A percentile compares a stretch with the other conserved stretches of the same genome.
phyloP scores from a whole-genome alignment of 2,888 invertebrate genomes.

The Nemapogon koenigi region DNA sequence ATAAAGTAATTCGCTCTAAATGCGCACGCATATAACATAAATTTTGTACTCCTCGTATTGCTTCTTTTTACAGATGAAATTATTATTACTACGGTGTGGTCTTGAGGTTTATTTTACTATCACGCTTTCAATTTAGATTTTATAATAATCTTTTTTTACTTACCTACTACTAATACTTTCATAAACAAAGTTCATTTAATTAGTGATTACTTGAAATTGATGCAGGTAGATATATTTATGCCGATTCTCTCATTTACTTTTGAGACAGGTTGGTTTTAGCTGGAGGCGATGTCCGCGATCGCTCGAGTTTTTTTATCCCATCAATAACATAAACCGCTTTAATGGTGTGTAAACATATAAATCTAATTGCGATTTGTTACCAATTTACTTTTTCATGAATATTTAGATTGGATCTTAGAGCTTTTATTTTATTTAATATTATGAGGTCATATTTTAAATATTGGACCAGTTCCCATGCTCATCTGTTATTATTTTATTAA shows the following conservation, averaged over 20 bases:
- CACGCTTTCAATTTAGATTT: too few relatives aligned
- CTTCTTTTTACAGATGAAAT: slow-evolving; percentile 56
- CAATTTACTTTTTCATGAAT: slow-evolving; percentile 34
- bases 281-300: slow-evolving; percentile 16
- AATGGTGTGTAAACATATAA: slow-evolving; percentile 41
- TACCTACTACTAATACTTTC: too few relatives aligned
- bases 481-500: too few relatives aligned
- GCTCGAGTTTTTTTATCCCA: slow-evolving; percentile 26
- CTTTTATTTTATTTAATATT: background rate
- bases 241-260: background rate
- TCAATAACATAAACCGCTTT: slow-evolving; percentile 18
- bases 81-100: slow-evolving; percentile 27
- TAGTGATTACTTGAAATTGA: too few relatives aligned
- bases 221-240: background rate
- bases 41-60: slow-evolving; percentile 40
- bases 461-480: too few relatives aligned
- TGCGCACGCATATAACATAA: slow-evolving; percentile 60
- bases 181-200: too few relatives aligned
- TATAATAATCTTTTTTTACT: too few relatives aligned
- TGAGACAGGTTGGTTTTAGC: slow-evolving; percentile 2
- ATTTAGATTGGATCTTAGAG: slow-evolving; percentile 18
- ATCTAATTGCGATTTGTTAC: slow-evolving; percentile 40
- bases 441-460: background rate
- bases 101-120: slow-evolving; percentile 1
- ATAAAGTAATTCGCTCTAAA: slow-evolving; percentile 63